phyloP scores from a whole-genome alignment of 2,797 vertebrate species.

The Mastacembelus armatus region DNA sequence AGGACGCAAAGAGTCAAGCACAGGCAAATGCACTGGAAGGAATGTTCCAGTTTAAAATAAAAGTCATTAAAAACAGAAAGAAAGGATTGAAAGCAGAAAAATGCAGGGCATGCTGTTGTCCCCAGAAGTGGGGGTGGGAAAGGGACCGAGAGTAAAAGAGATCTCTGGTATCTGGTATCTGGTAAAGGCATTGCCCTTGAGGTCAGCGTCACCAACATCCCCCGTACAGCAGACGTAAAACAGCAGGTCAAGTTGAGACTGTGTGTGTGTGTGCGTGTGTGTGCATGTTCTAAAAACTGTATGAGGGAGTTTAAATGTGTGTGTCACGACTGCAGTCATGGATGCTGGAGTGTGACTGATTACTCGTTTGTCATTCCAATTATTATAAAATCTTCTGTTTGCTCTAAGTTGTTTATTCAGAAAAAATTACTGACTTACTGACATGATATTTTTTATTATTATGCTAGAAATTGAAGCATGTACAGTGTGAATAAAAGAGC shows the following conservation, averaged over 20 bases:
- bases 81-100: conserved; percentile 55
- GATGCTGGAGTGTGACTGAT: conserved; percentile 30
- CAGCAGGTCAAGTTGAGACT: conserved; percentile 34
- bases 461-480: neutral
- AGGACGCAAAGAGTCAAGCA: conserved; percentile 77
- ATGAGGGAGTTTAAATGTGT: conserved; percentile 36
- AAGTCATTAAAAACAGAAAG: conserved; percentile 48
- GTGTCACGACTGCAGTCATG: conserved; percentile 33
- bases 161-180: no score
- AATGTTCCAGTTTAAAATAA: conserved; percentile 86
- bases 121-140: conserved; percentile 39
- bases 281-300: conserved; percentile 23
- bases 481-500: neutral
- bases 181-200: conserved; percentile 87
- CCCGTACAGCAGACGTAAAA: conserved; percentile 43
- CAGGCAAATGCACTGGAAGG: conserved; percentile 80
- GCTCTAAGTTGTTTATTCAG: conserved; percentile 14
- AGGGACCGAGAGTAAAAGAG: neutral
- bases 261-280: conserved; percentile 26
- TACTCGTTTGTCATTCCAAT: conserved; percentile 23
- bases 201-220: conserved; percentile 75
- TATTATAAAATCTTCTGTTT: conserved; percentile 57
- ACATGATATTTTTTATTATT: neutral
- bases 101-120: conserved; percentile 69
- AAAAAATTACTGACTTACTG: conserved; percentile 29